Conservation (phyloP, 2,113 vertebrate species). For the Oceanodroma tethys region DNA sequence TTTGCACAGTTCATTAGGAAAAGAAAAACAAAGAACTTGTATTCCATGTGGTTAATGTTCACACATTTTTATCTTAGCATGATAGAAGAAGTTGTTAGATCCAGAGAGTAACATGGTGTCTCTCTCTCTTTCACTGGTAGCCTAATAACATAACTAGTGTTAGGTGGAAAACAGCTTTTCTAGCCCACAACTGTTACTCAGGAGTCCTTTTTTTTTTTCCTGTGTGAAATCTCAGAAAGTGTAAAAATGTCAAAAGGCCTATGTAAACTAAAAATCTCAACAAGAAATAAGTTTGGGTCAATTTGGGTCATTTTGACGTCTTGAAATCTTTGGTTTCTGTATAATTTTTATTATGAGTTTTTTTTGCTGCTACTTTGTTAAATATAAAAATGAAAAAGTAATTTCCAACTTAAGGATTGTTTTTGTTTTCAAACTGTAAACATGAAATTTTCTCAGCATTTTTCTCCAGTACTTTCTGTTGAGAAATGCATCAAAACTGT, state of each 20-base stretch:
- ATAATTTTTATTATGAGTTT: not conserved
- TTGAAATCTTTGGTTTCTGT: not conserved
- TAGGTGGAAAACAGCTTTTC: not conserved
- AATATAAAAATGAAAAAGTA: not conserved
- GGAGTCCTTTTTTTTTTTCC: not conserved
- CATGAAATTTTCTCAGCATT: not conserved
- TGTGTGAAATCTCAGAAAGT: not conserved
- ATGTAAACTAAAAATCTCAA: not conserved
- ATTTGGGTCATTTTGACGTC: not conserved
- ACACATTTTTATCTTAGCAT: constrained; percentile 1
- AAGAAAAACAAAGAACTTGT: constrained; percentile 30
- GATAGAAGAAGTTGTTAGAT: constrained; percentile 1
- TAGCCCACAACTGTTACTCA: not conserved
- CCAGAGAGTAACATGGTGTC: not conserved
- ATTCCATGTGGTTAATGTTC: constrained; percentile 31
- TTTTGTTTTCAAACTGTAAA: not conserved
- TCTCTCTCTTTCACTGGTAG: not conserved
- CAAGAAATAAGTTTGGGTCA: not conserved
- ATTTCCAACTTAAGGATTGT: not conserved
- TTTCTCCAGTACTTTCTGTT: not conserved
- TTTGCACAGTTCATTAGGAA: constrained; percentile 17
- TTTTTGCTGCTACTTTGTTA: not conserved
- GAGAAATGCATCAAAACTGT: not conserved
- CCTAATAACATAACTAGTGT: not conserved
- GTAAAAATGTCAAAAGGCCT: not conserved